Percentiles rank a stretch among this genome's conserved stretches.
These are phyloP conservation scores for Sinocyclocheilus rhinocerous DNA, from an alignment of 2,113 vertebrate genomes.

Conservation along the genomic window DNA sequence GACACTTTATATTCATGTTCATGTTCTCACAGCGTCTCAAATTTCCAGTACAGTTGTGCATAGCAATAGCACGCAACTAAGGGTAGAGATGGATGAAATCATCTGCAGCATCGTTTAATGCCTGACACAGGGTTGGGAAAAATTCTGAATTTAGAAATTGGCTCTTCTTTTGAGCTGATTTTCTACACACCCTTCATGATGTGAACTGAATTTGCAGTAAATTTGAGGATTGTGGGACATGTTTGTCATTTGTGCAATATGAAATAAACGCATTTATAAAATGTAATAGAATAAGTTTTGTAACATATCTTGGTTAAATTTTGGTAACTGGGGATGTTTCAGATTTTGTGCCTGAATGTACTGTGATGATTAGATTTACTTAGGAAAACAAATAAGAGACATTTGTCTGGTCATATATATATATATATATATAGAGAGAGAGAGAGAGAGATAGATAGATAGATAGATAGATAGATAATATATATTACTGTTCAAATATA, in stretches of 20 bases:
- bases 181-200: too few relatives aligned
- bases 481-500: too few relatives aligned
- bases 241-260: neutral
- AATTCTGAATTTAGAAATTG: too few relatives aligned
- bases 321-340: neutral
- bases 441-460: too few relatives aligned
- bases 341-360: neutral
- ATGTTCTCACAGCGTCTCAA: neutral
- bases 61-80: neutral
- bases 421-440: too few relatives aligned
- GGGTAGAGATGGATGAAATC: neutral
- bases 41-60: neutral
- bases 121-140: neutral
- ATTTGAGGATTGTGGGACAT: neutral
- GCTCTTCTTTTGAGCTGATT: too few relatives aligned
- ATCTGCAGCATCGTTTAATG: neutral
- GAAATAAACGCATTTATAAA: neutral
- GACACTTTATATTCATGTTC: constrained; percentile 17
- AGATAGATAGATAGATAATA: too few relatives aligned
- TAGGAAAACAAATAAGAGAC: neutral
- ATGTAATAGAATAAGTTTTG: neutral
- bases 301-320: neutral
- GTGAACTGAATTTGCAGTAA: neutral
- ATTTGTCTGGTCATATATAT: neutral
- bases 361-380: neutral